Evolutionary conservation across 2,797 vertebrate genomes (phyloP), one percentile per base, ranked within the genome.

Genomic region (Sebastolobus alascanus): DNA sequence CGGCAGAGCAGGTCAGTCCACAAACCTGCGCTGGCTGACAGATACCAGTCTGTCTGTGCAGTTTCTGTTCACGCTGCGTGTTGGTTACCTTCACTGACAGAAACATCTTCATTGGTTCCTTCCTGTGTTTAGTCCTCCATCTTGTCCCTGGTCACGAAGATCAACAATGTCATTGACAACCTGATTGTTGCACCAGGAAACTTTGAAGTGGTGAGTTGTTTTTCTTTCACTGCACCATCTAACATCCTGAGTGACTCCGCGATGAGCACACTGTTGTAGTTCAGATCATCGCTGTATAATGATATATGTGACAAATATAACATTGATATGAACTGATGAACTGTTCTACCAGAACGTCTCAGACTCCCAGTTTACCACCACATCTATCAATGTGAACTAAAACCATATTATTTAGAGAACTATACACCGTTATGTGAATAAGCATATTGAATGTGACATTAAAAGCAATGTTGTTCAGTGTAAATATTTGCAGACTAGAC

Each of bases 161-260:
- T 99, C 87, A 99, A 99, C 92, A 99, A 99, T 0, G 97, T 99
- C 67, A 99, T 99, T 0, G 98, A 99, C 83, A 99, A 99, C 86
- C 92, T 99, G 76, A 99, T 99, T 0, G 98, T 99, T 50, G 98
- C 98, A 0, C 98, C 98, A 0, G 98, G 98, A 1, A 99, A 96
- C 10, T 99, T 99, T 70, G 98, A 99, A 97, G 98, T 99, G 97
- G 98, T 99, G 81, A 97, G 97, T 90, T 0, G 0, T 13, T 11
- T 25, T 54, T 1, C 20, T 52, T 55, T 12, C 33, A 37, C 22
- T 46, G 43, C n/a, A 29, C 60, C 50, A 11, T 29, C 3, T 56
- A 20, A 37, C 13, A 22, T 6, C n/a, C 40, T 3, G 6, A 54
- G 40, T 8, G 55, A 50, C 8, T 43, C 50, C 1, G 12, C 8